Evolutionary conservation across 2,113 vertebrate species (phyloP).

Genomic region (Oostethus manadensis): DNA sequence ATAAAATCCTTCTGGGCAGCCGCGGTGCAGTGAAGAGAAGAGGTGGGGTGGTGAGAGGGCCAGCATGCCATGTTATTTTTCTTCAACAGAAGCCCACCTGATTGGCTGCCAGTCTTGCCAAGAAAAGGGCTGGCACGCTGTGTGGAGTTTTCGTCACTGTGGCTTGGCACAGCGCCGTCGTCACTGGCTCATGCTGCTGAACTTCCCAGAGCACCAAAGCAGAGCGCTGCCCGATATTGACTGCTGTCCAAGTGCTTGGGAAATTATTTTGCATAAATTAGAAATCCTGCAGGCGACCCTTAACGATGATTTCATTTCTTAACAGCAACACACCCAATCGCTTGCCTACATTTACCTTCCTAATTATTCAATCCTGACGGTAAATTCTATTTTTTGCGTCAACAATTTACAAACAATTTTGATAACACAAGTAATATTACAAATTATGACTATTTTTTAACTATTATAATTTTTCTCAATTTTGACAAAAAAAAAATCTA

Average conservation of each 20-base stretch:
- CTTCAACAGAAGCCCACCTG: slow-evolving; percentile 42
- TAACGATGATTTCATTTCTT: slow-evolving; percentile 59
- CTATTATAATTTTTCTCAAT: no score
- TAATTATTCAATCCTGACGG: no score
- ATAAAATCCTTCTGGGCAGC: slow-evolving; percentile 79
- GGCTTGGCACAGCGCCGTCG: slow-evolving; percentile 35
- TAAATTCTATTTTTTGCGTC: no score
- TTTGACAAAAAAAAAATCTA: no score
- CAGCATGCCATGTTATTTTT: slow-evolving; percentile 65
- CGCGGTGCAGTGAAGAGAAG: slow-evolving; percentile 50
- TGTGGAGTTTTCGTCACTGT: slow-evolving; percentile 43
- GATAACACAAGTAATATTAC: neutral
- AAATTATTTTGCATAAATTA: slow-evolving; percentile 76
- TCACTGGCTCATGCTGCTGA: slow-evolving; percentile 42
- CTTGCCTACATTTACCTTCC: slow-evolving; percentile 4
- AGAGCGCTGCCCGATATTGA: slow-evolving; percentile 30
- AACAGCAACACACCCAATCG: no score
- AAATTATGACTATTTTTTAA: neutral
- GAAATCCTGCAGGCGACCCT: slow-evolving; percentile 52
- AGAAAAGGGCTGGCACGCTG: slow-evolving; percentile 56
- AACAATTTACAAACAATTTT: no score
- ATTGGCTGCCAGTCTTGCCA: slow-evolving; percentile 71
- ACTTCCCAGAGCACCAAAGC: slow-evolving; percentile 52
- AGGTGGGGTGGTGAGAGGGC: slow-evolving; percentile 55
- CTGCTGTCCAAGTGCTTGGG: slow-evolving; percentile 55